Conservation (phyloP, 2,888 invertebrate species). For the Germaria angustata region DNA sequence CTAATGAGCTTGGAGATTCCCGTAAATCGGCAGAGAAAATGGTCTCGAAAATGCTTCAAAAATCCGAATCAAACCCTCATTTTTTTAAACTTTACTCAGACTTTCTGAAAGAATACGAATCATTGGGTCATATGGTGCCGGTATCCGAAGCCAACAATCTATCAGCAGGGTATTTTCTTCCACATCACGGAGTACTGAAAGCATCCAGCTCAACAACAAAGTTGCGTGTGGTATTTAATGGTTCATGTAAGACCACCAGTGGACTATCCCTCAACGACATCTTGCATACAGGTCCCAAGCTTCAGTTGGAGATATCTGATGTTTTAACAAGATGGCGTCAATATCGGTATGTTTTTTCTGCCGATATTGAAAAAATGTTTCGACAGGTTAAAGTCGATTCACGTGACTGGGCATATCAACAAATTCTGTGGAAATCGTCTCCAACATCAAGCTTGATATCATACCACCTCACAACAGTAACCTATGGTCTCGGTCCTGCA, state of each 20-base stretch:
- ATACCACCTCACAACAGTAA: constrained; percentile 16
- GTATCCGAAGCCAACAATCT: neutral
- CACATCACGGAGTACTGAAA: constrained; percentile 28
- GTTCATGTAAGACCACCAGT: constrained; percentile 38
- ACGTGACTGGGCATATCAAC: constrained; percentile 7
- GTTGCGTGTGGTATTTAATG: constrained; percentile 26
- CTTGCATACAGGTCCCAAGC: constrained; percentile 27
- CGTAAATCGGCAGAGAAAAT: constrained; percentile 13
- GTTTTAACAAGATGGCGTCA: constrained; percentile 26
- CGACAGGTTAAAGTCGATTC: constrained; percentile 8
- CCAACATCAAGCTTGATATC: neutral
- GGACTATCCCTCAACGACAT: constrained; percentile 44
- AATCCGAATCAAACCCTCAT: neutral
- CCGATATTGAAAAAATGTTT: constrained; percentile 52
- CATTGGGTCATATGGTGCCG: constrained; percentile 10
- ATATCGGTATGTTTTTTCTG: constrained; percentile 36
- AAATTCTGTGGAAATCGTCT: constrained; percentile 2
- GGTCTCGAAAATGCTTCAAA: neutral
- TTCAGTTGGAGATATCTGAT: constrained; percentile 41
- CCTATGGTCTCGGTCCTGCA: constrained; percentile 20
- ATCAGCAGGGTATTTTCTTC: neutral
- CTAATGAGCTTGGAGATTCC: neutral
- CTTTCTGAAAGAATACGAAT: constrained; percentile 6
- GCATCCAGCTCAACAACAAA: constrained; percentile 26
- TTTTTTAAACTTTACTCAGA: neutral